Conservation (phyloP, 37 sponge, comb jelly and placozoan species). For the Eunapius fragilis region DNA sequence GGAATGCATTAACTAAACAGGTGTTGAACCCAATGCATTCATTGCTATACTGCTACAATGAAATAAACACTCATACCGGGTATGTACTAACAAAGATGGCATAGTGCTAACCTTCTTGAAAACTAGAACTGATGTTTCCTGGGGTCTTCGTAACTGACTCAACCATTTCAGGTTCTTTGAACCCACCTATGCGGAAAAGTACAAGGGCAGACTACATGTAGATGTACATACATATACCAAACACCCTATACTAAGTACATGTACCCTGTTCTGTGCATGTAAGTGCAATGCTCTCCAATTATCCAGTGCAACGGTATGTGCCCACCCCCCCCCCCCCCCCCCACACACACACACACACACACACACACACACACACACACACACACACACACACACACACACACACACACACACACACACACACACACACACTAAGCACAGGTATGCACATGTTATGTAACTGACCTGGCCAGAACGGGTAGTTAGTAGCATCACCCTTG, state of each 20-base stretch:
- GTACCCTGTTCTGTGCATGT: too few species aligned
- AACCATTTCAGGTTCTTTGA: slow-evolving; percentile 34
- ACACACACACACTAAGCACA: neutral
- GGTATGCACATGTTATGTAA: neutral
- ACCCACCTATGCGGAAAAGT: slow-evolving; percentile 27
- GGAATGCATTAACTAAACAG: neutral
- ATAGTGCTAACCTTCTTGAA: slow-evolving; percentile 9
- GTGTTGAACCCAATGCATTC: too few species aligned
- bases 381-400: too few species aligned
- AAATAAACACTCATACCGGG: too few species aligned
- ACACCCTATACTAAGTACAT: too few species aligned
- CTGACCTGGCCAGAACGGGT: slow-evolving; percentile 88
- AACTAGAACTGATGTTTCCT: neutral
- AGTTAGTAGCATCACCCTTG: slow-evolving; percentile 72
- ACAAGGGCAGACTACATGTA: neutral
- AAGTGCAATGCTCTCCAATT: too few species aligned
- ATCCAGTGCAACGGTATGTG: too few species aligned
- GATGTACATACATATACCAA: neutral
- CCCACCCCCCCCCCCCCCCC: too few species aligned
- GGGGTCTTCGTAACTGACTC: neutral
- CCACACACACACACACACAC: too few species aligned
- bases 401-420: too few species aligned
- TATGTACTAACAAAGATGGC: neutral
- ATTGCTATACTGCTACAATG: too few species aligned
- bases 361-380: too few species aligned